These are phyloP conservation scores for Antidorcas marsupialis DNA, from an alignment of 2,113 vertebrate genomes.

Conservation along the genomic window DNA sequence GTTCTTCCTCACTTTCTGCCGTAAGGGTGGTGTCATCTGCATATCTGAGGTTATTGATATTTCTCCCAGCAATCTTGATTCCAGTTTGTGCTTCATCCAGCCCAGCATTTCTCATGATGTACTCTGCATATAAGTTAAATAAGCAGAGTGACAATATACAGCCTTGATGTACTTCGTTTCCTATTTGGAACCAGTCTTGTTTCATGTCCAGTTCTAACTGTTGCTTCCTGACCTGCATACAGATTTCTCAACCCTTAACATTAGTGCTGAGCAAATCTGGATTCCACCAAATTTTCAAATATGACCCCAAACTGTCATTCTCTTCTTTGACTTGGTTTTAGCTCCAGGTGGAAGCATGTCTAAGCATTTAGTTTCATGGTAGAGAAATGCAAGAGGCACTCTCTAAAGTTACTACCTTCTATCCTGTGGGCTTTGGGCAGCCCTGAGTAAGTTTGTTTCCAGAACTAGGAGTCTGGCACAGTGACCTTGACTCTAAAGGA, in stretches of 20 bases:
- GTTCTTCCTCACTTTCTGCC: neutral
- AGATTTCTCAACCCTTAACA: neutral
- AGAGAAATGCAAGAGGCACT: neutral
- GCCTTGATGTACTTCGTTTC: neutral
- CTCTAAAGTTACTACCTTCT: neutral
- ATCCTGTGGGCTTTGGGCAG: neutral
- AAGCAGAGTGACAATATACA: neutral
- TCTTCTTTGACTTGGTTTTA: neutral
- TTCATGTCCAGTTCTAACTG: neutral
- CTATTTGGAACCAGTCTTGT: neutral
- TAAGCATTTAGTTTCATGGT: neutral
- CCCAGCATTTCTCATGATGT: neutral
- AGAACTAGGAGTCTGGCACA: neutral
- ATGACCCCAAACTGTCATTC: neutral
- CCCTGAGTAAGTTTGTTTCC: neutral
- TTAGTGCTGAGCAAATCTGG: neutral
- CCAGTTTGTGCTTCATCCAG: neutral
- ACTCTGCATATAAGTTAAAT: neutral
- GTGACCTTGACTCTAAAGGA: neutral
- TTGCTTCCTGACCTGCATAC: neutral
- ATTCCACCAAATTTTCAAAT: neutral
- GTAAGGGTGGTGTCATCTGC: neutral
- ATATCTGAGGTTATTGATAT: neutral
- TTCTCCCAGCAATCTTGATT: neutral
- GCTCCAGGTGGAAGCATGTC: neutral